Conservation (phyloP, 2,797 vertebrate genomes). For the Alosa sapidissima region DNA sequence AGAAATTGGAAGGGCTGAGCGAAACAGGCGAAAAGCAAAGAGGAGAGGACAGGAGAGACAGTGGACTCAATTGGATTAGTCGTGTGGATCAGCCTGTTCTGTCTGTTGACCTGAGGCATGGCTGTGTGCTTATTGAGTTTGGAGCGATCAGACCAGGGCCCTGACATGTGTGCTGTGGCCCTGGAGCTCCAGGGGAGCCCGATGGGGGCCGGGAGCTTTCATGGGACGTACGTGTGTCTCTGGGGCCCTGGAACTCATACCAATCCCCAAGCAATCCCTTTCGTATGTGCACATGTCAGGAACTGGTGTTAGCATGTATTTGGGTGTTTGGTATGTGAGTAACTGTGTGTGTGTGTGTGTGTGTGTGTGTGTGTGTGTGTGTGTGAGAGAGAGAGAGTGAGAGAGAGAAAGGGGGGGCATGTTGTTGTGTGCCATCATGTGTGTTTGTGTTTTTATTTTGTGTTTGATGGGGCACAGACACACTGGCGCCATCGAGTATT, state of each 20-base stretch:
- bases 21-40: neutral
- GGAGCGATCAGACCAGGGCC: neutral
- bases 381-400: too few species aligned
- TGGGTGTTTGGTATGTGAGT: neutral
- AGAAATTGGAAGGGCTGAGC: neutral
- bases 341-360: neutral
- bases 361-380: neutral
- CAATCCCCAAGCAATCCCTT: too few species aligned
- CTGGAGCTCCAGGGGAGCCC: neutral
- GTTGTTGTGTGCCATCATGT: too few species aligned
- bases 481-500: neutral
- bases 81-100: conserved; percentile 3
- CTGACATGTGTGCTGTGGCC: neutral
- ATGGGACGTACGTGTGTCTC: neutral
- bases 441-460: neutral
- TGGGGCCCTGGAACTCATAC: neutral
- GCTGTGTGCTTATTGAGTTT: neutral
- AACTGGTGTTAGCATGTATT: neutral
- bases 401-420: too few species aligned
- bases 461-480: neutral
- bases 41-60: neutral
- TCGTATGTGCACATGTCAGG: neutral
- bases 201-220: too few species aligned
- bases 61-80: conserved; percentile 17
- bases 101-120: conserved; percentile 12